Percentiles rank a stretch among this genome's conserved stretches.
Evolutionary conservation across 2,797 vertebrate species (phyloP).

Genomic region (Premnoplex brunnescens): DNA sequence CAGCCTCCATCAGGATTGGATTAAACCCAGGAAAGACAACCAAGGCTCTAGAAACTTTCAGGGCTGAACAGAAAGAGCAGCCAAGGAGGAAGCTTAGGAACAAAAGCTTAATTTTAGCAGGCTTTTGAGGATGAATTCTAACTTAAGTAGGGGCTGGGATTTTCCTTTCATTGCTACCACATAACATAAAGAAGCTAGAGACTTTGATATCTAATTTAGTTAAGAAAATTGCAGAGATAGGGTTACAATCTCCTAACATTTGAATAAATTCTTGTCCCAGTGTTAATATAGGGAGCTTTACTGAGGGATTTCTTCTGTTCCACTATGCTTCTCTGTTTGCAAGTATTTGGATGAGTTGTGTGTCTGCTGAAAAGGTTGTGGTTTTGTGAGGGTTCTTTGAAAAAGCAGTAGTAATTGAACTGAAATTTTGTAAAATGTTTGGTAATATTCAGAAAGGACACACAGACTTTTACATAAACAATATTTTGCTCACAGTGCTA

Average conservation of each 20-base stretch:
- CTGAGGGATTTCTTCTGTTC: conserved; percentile 14
- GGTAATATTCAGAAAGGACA: background rate
- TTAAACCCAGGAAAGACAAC: conserved; percentile 18
- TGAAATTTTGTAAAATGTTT: background rate
- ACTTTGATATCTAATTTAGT: background rate
- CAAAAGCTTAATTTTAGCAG: conserved; percentile 18
- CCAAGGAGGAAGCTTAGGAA: background rate
- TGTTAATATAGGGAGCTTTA: background rate
- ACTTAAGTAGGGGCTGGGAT: background rate
- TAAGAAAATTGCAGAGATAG: background rate
- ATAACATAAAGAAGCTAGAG: background rate
- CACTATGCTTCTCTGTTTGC: background rate
- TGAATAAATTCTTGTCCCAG: conserved; percentile 9
- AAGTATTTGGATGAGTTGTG: background rate
- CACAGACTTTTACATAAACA: background rate
- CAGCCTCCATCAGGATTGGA: background rate
- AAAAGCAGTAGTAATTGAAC: background rate
- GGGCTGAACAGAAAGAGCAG: background rate
- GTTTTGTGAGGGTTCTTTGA: background rate
- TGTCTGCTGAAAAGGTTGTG: background rate
- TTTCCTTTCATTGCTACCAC: conserved; percentile 14
- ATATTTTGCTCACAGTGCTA: background rate
- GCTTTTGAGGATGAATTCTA: conserved; percentile 16
- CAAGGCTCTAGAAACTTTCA: background rate
- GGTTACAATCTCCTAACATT: background rate